Percentiles rank a stretch among this genome's conserved stretches.
Evolutionary conservation across 2,797 vertebrate species (phyloP).

Genomic region (Acanthiza pusilla): DNA sequence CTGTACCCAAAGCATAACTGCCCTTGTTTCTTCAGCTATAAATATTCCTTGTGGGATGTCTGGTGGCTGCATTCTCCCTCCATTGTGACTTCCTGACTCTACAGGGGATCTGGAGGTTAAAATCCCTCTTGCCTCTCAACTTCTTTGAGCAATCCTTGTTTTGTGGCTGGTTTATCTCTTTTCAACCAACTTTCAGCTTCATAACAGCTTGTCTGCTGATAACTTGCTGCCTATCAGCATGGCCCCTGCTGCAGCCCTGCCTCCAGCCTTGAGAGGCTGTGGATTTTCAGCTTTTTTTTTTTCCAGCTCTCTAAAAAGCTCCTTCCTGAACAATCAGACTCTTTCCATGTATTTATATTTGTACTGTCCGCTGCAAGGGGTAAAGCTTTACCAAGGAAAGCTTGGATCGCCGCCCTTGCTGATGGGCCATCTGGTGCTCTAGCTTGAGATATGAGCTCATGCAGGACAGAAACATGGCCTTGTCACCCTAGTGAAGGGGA

Average conservation of each 20-base stretch:
- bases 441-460: slow-evolving; percentile 43
- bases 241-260: not conserved
- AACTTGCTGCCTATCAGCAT: not conserved
- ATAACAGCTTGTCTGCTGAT: not conserved
- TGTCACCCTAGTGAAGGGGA: not conserved
- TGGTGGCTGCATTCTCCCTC: not conserved
- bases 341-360: slow-evolving; percentile 46
- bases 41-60: slow-evolving; percentile 20
- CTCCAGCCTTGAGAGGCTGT: not conserved
- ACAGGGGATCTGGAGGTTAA: not conserved
- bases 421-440: slow-evolving; percentile 67
- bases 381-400: slow-evolving; percentile 39
- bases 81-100: not conserved
- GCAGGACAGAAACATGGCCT: not conserved
- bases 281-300: not conserved
- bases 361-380: slow-evolving; percentile 38
- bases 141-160: not conserved
- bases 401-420: slow-evolving; percentile 59
- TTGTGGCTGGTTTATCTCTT: slow-evolving; percentile 5
- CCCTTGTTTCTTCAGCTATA: slow-evolving; percentile 39
- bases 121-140: not conserved
- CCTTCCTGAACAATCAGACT: slow-evolving; percentile 10
- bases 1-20: not conserved
- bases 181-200: not conserved
- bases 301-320: not conserved